Evolutionary conservation across 2,113 vertebrate species (phyloP), one percentile per base, ranked within the genome.

Genomic region (Osmerus mordax): DNA sequence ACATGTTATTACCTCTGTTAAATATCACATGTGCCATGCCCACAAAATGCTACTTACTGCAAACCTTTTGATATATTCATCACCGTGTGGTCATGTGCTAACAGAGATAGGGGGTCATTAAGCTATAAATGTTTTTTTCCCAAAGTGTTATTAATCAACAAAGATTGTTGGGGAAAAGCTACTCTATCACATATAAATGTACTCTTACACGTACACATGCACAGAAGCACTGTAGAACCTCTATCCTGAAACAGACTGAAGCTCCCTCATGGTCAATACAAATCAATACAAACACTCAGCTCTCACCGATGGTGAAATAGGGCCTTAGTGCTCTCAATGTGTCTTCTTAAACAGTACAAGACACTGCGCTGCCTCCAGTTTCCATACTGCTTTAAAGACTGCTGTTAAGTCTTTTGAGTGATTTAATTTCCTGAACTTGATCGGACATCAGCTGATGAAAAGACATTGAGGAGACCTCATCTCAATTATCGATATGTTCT

Each of bases 241-340:
- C 58, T 36, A 36, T 21, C 18, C 54, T 67, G 62, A 65, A 51
- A 76, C 64, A 53, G 62, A 71, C 65, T 75, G 69, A 21, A 72
- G 53, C 18, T 55, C 11, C 19, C 76, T 78, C 69, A 25, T 59
- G 77, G 78, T 86, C 78, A 65, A 78, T 77, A 77, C 65, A 32
- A 82, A 85, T 90, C 83, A 84, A 90, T 88, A 77, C 52, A 47
- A 62, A 55, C 67, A 72, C 80, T 87, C 66, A 16, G 79, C 76
- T 75, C 68, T 47, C 60, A 65, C 67, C 63, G 19, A 19, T 36
- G 21, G 28, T 67, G 67, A 67, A 89, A 83, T 68, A 78, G 71
- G 78, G 65, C 70, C 77, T 41, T 79, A 72, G 66, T 61, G 73
- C 56, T 60, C 8, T 1, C 55, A 52, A 65, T 69, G 67, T 52